These are phyloP conservation scores for Dolichallabes microphthalmus DNA, from an alignment of 2,113 vertebrate species.

Conservation along the genomic window DNA sequence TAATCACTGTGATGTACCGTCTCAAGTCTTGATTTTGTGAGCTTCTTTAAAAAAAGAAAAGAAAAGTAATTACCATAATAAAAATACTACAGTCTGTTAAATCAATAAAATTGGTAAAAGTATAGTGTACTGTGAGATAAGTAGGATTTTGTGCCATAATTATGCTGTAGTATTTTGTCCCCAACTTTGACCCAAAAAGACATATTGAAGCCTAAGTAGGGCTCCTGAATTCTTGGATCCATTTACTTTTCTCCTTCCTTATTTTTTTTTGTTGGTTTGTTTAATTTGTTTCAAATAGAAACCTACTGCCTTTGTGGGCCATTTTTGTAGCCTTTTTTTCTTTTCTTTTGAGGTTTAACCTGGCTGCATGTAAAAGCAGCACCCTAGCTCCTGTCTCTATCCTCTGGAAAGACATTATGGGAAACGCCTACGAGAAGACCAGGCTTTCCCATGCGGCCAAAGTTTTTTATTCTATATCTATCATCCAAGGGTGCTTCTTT, in stretches of 20 bases:
- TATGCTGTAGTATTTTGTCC: conserved; percentile 65
- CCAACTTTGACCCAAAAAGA: conserved; percentile 42
- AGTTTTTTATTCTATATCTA: conserved; percentile 55
- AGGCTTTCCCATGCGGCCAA: conserved; percentile 48
- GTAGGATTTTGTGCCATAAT: conserved; percentile 73
- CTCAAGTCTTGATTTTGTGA: conserved; percentile 29
- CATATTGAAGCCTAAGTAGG: conserved; percentile 59
- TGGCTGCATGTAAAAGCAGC: conserved; percentile 42
- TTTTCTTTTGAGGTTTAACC: conserved; percentile 50
- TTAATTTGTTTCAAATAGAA: conserved; percentile 31
- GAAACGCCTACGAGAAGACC: conserved; percentile 37
- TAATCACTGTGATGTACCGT: conserved; percentile 40
- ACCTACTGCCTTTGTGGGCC: conserved; percentile 53
- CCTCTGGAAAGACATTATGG: conserved; percentile 37
- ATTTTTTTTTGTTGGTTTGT: conserved; percentile 41
- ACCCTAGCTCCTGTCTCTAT: conserved; percentile 44
- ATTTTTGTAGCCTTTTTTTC: conserved; percentile 59
- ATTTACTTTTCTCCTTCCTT: conserved; percentile 11
- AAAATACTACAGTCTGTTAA: conserved; percentile 63
- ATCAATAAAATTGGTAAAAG: conserved; percentile 53
- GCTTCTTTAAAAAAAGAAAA: conserved; percentile 49
- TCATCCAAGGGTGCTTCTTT: conserved; percentile 62
- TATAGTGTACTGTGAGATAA: conserved; percentile 60
- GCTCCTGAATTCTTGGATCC: conserved; percentile 59
- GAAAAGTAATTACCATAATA: conserved; percentile 54